These are phyloP conservation scores for Agrilus cyanescens DNA, from an alignment of 2,888 invertebrate genomes.

Conservation along the genomic window DNA sequence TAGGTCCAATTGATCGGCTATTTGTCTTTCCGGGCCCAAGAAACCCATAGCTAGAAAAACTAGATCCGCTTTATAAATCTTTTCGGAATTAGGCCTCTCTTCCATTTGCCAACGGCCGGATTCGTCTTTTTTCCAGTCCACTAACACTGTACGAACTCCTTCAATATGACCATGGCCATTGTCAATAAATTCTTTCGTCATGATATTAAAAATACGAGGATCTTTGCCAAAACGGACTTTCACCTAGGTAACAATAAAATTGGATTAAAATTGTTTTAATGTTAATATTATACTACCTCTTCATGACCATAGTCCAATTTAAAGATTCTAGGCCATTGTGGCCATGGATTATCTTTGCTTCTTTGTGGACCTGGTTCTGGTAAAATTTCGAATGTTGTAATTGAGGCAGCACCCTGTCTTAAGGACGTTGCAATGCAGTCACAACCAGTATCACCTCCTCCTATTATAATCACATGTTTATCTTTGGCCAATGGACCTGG, in stretches of 20 bases:
- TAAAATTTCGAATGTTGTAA: constrained; percentile 94
- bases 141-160: constrained; percentile 81
- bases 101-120: constrained; percentile 90
- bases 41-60: constrained; percentile 98
- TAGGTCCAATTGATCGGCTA: constrained; percentile 68
- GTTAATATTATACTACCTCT: constrained; percentile 48
- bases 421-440: constrained; percentile 98
- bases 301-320: constrained; percentile 97
- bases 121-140: constrained; percentile 88
- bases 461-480: constrained; percentile 88
- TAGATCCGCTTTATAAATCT: constrained; percentile 74
- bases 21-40: constrained; percentile 84
- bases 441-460: constrained; percentile 79
- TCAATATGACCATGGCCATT: constrained; percentile 81
- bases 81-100: constrained; percentile 69
- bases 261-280: not conserved
- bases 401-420: constrained; percentile 78
- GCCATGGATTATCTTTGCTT: constrained; percentile 93
- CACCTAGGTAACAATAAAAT: constrained; percentile 31
- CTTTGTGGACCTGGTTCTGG: constrained; percentile 78
- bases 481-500: constrained; percentile 68
- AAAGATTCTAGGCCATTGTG: constrained; percentile 94
- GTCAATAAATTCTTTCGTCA: constrained; percentile 90
- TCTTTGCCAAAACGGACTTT: constrained; percentile 83
- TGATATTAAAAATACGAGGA: constrained; percentile 85